phyloP scores from a whole-genome alignment of 2,797 vertebrate genomes.

The Syngnathus acus region DNA sequence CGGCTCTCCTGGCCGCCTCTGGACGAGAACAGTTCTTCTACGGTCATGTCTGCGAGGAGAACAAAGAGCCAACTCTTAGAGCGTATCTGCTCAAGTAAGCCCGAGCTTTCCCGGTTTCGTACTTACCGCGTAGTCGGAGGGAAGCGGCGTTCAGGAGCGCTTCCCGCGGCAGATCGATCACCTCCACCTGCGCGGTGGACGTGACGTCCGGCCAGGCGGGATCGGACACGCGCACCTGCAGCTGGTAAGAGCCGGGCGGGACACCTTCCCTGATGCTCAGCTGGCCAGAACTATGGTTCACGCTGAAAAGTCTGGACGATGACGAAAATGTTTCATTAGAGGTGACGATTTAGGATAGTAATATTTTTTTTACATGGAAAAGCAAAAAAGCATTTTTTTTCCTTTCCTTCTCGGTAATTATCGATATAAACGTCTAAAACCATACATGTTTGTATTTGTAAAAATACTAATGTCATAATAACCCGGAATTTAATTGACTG shows the following conservation, averaged over 20 bases:
- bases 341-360: neutral
- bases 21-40: conserved; percentile 73
- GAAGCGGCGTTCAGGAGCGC: conserved; percentile 74
- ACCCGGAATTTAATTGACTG: no score
- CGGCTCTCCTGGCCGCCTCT: conserved; percentile 58
- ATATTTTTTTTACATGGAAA: neutral
- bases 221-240: conserved; percentile 79
- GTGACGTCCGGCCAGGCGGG: conserved; percentile 81
- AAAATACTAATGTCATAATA: no score
- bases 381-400: no score
- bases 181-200: conserved; percentile 72
- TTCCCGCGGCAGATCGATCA: conserved; percentile 73
- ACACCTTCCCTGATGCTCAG: conserved; percentile 76
- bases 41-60: conserved; percentile 64
- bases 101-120: neutral
- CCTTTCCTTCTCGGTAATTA: neutral
- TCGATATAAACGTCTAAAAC: neutral
- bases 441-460: neutral
- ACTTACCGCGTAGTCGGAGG: conserved; percentile 76
- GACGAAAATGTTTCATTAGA: neutral
- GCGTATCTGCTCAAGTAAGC: no score
- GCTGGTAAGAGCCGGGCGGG: conserved; percentile 69
- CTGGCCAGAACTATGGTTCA: conserved; percentile 79
- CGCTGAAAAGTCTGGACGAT: conserved; percentile 71
- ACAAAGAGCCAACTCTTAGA: neutral